Evolutionary conservation across 2,113 vertebrate species (phyloP).

Genomic region (Malurus cyaneus): DNA sequence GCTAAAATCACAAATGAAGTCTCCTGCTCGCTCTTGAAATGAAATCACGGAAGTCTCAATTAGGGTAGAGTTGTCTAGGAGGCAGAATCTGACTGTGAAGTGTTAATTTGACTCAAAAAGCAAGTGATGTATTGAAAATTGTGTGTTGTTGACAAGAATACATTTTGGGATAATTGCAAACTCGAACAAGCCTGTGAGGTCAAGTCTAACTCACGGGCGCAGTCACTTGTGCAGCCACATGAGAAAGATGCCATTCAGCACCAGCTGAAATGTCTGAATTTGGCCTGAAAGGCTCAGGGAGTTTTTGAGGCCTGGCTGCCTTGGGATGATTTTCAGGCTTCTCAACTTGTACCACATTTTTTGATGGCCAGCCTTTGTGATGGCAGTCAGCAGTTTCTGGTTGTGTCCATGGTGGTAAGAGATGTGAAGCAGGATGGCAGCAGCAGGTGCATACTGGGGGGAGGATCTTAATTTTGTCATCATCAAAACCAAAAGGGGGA

Average conservation of each 20-base stretch:
- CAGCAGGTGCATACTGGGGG: not conserved
- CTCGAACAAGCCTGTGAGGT: not conserved
- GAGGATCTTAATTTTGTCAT: not conserved
- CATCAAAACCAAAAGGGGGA: not conserved
- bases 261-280: not conserved
- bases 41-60: slow-evolving; percentile 7
- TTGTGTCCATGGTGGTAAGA: not conserved
- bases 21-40: not conserved
- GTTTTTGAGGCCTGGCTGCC: not conserved
- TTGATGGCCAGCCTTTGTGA: rapidly evolving
- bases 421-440: not conserved
- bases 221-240: not conserved
- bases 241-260: not conserved
- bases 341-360: not conserved
- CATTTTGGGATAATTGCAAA: not conserved
- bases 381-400: not conserved
- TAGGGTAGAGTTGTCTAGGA: not conserved
- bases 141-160: slow-evolving; percentile 26
- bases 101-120: not conserved
- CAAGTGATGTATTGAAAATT: slow-evolving; percentile 31
- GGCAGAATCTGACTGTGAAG: slow-evolving; percentile 9
- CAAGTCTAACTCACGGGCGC: not conserved
- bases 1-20: slow-evolving; percentile 38
- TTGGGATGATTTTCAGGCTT: not conserved
- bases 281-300: rapidly evolving